phyloP scores from a whole-genome alignment of 2,113 vertebrate species.

The Ciconia boyciana region DNA sequence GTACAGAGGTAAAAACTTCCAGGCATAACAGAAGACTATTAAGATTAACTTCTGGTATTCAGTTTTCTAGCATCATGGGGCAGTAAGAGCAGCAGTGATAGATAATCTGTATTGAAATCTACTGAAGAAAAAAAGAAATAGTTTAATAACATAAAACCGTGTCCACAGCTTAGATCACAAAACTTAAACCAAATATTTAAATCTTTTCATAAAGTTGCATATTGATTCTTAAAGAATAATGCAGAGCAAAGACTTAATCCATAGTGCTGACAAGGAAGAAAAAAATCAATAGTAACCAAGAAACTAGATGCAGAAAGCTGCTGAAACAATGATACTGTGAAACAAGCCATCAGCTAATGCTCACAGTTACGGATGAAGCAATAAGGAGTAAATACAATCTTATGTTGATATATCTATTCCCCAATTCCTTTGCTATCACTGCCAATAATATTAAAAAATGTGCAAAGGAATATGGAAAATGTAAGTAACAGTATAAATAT shows the following conservation, averaged over 20 bases:
- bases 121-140: not conserved
- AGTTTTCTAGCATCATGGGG: not conserved
- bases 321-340: constrained; percentile 2
- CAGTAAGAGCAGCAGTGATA: not conserved
- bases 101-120: not conserved
- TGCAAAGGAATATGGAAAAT: constrained; percentile 43
- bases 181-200: constrained; percentile 34
- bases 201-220: not conserved
- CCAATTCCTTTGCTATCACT: not conserved
- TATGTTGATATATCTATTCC: not conserved
- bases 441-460: constrained; percentile 20
- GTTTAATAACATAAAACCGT: not conserved
- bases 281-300: constrained; percentile 35
- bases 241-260: not conserved
- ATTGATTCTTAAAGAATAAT: constrained; percentile 44
- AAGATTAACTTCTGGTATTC: not conserved
- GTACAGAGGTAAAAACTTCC: not conserved
- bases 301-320: constrained; percentile 4
- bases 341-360: not conserved
- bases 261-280: constrained; percentile 11
- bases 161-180: not conserved
- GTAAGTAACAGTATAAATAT: constrained; percentile 25
- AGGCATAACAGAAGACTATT: not conserved
- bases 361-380: not conserved
- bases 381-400: not conserved